These are phyloP conservation scores for Ellobium chinense DNA, from an alignment of 2,888 invertebrate genomes.

Conservation along the genomic window DNA sequence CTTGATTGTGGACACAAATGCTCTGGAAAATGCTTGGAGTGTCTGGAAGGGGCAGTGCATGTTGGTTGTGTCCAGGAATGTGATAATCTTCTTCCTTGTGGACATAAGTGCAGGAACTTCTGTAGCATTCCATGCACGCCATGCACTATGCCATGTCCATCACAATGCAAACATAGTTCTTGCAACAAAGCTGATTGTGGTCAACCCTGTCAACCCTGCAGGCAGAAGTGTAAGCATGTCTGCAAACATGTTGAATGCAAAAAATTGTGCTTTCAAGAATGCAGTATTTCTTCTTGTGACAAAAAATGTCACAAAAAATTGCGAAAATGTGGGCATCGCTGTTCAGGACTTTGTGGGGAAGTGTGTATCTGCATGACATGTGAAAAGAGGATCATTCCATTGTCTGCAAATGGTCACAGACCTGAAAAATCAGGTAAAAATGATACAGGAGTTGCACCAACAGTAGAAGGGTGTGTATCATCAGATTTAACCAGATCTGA, in stretches of 20 bases:
- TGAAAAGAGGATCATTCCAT: constrained; percentile 28
- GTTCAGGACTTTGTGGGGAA: constrained; percentile 47
- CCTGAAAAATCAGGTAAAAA: background rate
- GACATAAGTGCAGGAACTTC: constrained; percentile 38
- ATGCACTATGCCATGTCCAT: constrained; percentile 22
- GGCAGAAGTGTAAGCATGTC: constrained; percentile 12
- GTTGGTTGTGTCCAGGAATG: constrained; percentile 37
- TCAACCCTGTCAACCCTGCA: constrained; percentile 38
- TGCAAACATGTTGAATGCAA: constrained; percentile 28
- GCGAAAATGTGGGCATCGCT: constrained; percentile 21
- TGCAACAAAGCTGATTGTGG: constrained; percentile 21
- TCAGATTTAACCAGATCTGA: background rate
- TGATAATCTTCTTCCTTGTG: constrained; percentile 32
- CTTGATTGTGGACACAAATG: constrained; percentile 44
- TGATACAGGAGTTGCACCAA: background rate
- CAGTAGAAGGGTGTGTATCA: background rate
- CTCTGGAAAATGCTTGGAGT: constrained; percentile 38
- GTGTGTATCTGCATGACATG: constrained; percentile 40
- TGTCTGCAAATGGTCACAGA: background rate
- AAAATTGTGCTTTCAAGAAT: constrained; percentile 30
- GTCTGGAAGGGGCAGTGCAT: constrained; percentile 43
- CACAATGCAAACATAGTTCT: constrained; percentile 23
- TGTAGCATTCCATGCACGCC: constrained; percentile 44
- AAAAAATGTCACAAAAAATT: constrained; percentile 2
- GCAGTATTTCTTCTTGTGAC: constrained; percentile 16